phyloP scores from a whole-genome alignment of 1,140 invertebrate genomes.

The Caenorhabditis elegans region WBcel235 BX284603.4:5837501-5838000 shows the following conservation, averaged over 20 bases:
- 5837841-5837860: no score
- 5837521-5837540: no score
- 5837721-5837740: no score
- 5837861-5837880: no score
- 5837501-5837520: no score
- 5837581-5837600: not conserved
- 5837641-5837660: constrained; percentile 3
- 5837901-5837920: not conserved
- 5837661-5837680: not conserved
- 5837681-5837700: not conserved
- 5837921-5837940: not conserved
- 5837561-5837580: not conserved
- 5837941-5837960: not conserved
- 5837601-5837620: not conserved
- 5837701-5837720: no score
- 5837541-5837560: not conserved
- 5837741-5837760: not conserved
- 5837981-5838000: no score
- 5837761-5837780: not conserved
- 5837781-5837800: not conserved
- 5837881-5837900: not conserved
- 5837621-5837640: not conserved
- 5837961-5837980: not conserved
- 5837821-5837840: no score
- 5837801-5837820: no score